phyloP scores from a whole-genome alignment of 2,113 vertebrate genomes.

The Elephantulus edwardii region DNA sequence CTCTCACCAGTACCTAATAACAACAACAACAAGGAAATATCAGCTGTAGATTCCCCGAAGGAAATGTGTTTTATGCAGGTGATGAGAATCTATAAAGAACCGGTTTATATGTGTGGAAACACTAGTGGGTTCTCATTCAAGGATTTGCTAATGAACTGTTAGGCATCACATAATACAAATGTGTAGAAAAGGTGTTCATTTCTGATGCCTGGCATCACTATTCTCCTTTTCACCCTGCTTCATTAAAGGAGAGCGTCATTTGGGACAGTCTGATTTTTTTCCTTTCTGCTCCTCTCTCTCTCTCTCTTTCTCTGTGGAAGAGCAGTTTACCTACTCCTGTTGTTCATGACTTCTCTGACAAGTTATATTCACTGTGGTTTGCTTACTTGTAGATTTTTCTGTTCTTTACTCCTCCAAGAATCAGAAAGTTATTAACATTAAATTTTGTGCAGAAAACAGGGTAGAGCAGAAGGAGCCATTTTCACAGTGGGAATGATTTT shows the following conservation, averaged over 20 bases:
- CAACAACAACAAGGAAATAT: too few species aligned
- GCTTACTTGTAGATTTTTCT: constrained; percentile 56
- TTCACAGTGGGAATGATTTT: constrained; percentile 77
- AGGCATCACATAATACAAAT: accelerated
- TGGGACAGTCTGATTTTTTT: not conserved
- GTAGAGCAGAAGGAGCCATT: constrained; percentile 69
- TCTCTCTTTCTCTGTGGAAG: not conserved
- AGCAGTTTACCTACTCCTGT: not conserved
- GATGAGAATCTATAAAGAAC: not conserved
- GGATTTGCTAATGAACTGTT: not conserved
- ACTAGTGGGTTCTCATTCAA: not conserved
- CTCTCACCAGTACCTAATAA: too few species aligned
- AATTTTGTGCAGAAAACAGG: constrained; percentile 58
- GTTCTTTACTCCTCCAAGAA: constrained; percentile 42
- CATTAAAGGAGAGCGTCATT: not conserved
- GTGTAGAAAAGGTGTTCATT: not conserved
- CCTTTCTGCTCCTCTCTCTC: too few species aligned
- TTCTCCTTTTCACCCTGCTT: not conserved
- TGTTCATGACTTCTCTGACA: not conserved
- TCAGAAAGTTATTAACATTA: constrained; percentile 66
- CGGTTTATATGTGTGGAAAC: not conserved
- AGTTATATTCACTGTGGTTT: not conserved
- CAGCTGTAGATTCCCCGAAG: not conserved
- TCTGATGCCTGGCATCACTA: not conserved
- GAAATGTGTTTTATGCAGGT: not conserved